phyloP scores from a whole-genome alignment of 2,888 invertebrate genomes.

The Lissocephala sabroskyi region DNA sequence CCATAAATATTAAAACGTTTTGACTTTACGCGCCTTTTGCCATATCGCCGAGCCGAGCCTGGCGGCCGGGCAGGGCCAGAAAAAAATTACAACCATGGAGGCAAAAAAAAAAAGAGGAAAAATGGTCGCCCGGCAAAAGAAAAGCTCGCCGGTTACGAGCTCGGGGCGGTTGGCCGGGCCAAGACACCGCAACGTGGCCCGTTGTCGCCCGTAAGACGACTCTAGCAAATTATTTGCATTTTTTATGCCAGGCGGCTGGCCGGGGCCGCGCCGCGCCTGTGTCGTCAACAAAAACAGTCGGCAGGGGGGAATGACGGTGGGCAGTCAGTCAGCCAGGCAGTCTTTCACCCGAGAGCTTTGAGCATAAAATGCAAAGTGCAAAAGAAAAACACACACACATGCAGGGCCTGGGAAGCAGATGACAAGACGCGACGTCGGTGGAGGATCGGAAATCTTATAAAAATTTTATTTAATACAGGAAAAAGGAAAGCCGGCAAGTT shows the following conservation, averaged over 20 bases:
- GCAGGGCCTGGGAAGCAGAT: background rate
- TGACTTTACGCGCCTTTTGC: constrained; percentile 51
- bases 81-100: too few species aligned
- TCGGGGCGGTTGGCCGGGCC: constrained; percentile 3
- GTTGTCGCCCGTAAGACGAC: constrained; percentile 33
- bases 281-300: constrained; percentile 37
- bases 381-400: background rate
- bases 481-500: too few species aligned
- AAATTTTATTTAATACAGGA: constrained; percentile 38
- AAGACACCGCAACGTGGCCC: background rate
- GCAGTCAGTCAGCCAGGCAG: too few species aligned
- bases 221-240: constrained; percentile 61
- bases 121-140: background rate
- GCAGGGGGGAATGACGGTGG: constrained; percentile 6
- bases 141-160: background rate
- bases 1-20: constrained; percentile 64
- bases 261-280: constrained; percentile 39
- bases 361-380: constrained; percentile 60
- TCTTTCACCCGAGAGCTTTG: constrained; percentile 31
- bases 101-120: constrained; percentile 1
- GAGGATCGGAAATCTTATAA: constrained; percentile 46
- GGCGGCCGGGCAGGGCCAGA: too few species aligned
- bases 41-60: constrained; percentile 17
- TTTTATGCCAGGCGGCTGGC: constrained; percentile 52
- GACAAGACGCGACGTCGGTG: constrained; percentile 5